Conservation (phyloP, 2,888 invertebrate species). For the Oxyscelio sp. region DNA sequence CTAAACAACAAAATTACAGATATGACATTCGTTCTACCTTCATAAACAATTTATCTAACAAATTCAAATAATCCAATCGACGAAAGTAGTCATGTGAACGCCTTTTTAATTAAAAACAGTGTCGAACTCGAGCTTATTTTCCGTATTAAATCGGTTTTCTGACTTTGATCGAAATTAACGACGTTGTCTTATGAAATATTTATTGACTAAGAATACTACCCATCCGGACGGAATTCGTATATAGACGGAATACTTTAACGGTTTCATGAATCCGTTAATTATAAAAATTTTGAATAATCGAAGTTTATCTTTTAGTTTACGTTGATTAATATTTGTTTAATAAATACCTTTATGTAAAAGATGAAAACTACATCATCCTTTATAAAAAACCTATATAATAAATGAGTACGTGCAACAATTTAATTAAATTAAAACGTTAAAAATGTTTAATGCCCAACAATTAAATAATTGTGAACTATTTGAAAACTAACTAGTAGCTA, state of each 20-base stretch:
- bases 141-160: slow-evolving; percentile 28
- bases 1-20: slow-evolving; percentile 14
- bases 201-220: not conserved
- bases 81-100: not conserved
- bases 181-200: slow-evolving; percentile 27
- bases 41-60: slow-evolving; percentile 14
- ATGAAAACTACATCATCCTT: not conserved
- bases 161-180: slow-evolving; percentile 31
- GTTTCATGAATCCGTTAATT: too few species aligned
- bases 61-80: slow-evolving; percentile 16
- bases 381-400: too few species aligned
- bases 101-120: not conserved
- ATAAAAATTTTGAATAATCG: too few species aligned
- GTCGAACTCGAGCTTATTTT: slow-evolving; percentile 26
- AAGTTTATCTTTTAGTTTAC: too few species aligned
- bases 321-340: not conserved
- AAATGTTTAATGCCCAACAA: too few species aligned
- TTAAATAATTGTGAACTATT: too few species aligned
- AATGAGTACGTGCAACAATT: too few species aligned
- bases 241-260: not conserved
- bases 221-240: not conserved
- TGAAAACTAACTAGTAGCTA: too few species aligned
- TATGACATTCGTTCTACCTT: slow-evolving; percentile 13
- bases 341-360: not conserved
- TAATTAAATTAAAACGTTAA: too few species aligned